Evolutionary conservation across 2,797 vertebrate species (phyloP), one percentile per base, ranked within the genome.

Genomic region (Platyrinchus mystaceus): DNA sequence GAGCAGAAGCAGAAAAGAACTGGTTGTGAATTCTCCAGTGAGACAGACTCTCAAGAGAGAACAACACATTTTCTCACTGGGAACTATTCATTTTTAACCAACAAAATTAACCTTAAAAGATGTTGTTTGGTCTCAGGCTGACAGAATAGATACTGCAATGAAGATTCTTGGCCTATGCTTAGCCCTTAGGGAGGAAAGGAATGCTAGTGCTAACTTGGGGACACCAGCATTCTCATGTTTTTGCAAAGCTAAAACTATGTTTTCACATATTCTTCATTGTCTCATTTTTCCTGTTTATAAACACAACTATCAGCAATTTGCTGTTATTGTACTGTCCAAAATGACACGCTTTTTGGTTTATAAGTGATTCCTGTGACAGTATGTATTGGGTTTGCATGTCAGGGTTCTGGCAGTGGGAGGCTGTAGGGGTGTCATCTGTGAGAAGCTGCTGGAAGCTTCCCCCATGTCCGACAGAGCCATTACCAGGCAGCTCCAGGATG

Each of bases 91-190:
- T 68, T 95, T 91, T 67, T 86, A 84, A 88, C 50, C 22, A 83
- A 79, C 12, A 77, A 93, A 92, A 85, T 87, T 80, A 95, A 68
- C 75, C 41, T 95, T 91, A 68, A 64, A 93, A 83, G 52, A 74
- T 68, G 44, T 62, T 93, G 34, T 80, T 92, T 92, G 86, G 77
- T 73, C 58, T 91, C 39, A 82, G 62, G 36, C 88, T 84, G 59
- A 93, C 74, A 89, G 89, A 92, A 70, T 90, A 84, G 77, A 79
- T 90, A 68, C 70, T 90, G 67, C 88, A 80, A 86, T 79, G 36
- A 50, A 75, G 78, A 90, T 81, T 43, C 27, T 89, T 95, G 88
- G 49, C 93, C 77, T 87, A 0, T 22, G 52, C 74, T 70, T 44
- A 81, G 88, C 68, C 92, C 89, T 75, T 3, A 6, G 89, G 92